A percentile compares a stretch with the other conserved stretches of the same genome.
phyloP scores from a whole-genome alignment of 2,797 vertebrate species.

The Microctenopoma stevenorrisi region DNA sequence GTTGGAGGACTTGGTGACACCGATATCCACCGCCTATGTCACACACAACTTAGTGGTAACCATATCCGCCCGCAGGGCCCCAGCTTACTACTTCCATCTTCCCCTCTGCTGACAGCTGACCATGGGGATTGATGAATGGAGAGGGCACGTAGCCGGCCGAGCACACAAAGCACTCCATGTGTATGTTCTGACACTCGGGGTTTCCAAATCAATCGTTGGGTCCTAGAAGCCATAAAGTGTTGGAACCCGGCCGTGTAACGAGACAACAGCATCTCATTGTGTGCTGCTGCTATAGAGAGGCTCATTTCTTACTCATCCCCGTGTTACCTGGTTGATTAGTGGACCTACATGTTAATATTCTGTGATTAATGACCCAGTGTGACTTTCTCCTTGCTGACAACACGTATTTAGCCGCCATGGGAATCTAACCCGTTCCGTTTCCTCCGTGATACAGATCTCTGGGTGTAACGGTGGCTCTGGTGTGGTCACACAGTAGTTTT shows the following conservation, averaged over 20 bases:
- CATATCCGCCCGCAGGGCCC: slow-evolving; percentile 63
- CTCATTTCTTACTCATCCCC: too few species aligned
- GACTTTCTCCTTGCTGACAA: too few species aligned
- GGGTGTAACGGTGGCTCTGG: slow-evolving; percentile 19
- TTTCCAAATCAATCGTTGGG: background rate
- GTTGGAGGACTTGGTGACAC: slow-evolving; percentile 73
- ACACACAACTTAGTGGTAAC: slow-evolving; percentile 76
- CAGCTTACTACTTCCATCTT: slow-evolving; percentile 74
- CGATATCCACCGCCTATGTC: slow-evolving; percentile 71
- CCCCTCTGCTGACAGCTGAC: slow-evolving; percentile 78
- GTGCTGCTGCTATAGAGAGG: background rate
- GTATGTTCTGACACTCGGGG: slow-evolving; percentile 25
- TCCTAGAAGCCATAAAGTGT: background rate
- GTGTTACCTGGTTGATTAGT: too few species aligned
- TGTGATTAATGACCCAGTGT: too few species aligned
- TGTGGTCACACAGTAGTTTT: slow-evolving; percentile 13
- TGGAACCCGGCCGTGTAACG: background rate
- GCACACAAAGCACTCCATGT: slow-evolving; percentile 51
- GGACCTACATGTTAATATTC: too few species aligned
- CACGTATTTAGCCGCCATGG: slow-evolving; percentile 34
- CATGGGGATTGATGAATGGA: slow-evolving; percentile 73
- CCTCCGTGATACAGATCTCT: slow-evolving; percentile 29
- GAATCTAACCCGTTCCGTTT: slow-evolving; percentile 47
- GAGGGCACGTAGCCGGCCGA: slow-evolving; percentile 55
- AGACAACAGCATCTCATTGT: background rate